phyloP scores from a whole-genome alignment of 2,113 vertebrate species.

The Mobula birostris region DNA sequence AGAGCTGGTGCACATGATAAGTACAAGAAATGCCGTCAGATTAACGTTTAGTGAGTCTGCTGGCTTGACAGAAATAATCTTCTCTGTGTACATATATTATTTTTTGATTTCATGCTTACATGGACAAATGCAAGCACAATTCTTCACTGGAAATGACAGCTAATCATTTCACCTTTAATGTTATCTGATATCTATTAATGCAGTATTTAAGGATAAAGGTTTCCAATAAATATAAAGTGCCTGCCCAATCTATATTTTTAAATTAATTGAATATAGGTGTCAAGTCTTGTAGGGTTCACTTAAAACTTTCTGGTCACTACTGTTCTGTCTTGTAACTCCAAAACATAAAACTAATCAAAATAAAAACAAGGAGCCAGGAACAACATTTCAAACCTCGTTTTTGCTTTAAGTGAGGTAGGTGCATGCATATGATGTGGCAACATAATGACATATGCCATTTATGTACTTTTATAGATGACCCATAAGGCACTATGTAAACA shows the following conservation, averaged over 20 bases:
- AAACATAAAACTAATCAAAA: too few relatives aligned
- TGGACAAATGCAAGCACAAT: not conserved
- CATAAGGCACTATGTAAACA: too few relatives aligned
- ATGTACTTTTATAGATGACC: too few relatives aligned
- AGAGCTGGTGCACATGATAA: not conserved
- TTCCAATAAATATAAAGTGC: not conserved
- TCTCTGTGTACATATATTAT: not conserved
- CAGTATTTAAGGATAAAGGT: not conserved
- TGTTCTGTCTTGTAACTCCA: too few relatives aligned
- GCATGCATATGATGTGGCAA: too few relatives aligned
- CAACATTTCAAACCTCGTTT: too few relatives aligned
- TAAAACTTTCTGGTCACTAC: too few relatives aligned
- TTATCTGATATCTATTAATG: not conserved
- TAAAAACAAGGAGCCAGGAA: too few relatives aligned
- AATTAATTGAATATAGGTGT: not conserved
- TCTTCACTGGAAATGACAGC: not conserved
- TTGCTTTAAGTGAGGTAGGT: too few relatives aligned
- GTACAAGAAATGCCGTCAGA: not conserved
- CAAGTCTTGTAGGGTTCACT: not conserved
- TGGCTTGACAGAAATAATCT: not conserved
- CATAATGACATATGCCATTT: too few relatives aligned
- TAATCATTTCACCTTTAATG: not conserved
- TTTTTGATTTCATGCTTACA: not conserved
- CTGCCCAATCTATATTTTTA: not conserved
- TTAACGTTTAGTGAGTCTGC: not conserved